Base-by-base conservation (phyloP, 2,888 invertebrate genomes). In the Myathropa florea region DNA sequence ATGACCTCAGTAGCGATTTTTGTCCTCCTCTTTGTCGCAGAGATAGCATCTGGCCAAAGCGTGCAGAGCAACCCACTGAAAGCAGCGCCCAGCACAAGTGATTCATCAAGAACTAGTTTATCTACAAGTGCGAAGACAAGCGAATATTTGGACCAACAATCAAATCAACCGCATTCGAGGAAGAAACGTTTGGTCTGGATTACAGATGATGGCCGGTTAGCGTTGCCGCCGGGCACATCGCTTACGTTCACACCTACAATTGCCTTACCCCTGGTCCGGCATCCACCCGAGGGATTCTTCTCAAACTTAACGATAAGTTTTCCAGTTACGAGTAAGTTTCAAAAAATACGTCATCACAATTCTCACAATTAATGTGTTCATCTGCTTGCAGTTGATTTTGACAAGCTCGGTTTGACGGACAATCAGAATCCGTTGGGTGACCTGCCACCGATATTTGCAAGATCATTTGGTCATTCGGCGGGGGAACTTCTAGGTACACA, bases 341-440 rank as follows among this genome's bases (percentile, higher is more conserved):
- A 4, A 18, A 6, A 7, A n/a, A 33, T 10, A 23, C 7, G 23
- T n/a, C n/a, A 21, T 36, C 6, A 14, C 63, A 18, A 71, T 46
- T 63, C 4, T 21, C 9, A 18, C 57, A 33, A 12, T 12, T 2
- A 65, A 4, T 0, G n/a, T 23, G 10, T 33, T 59, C 24, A 23
- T 57, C 57, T 60, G n/a, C 55, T 88, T 81, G 46, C 93, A 97
- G 97, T 97, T 92, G 96, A 97, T 90, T 97, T 97, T 91, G 96
- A 97, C 92, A 96, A 96, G 91, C 93, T 97, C 88, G 97, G 97
- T 14, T 92, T 97, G 89, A 97, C 97, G n/a, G 97, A 97, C 91
- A 97, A 97, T 91, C 96, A 97, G 91, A 97, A 97, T 93, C 97
- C 97, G 0, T 95, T 96, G 90, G 97, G 97, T 18, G 95, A 95